phyloP scores from a whole-genome alignment of 2,797 vertebrate species.

The Ctenopoma multispine region DNA sequence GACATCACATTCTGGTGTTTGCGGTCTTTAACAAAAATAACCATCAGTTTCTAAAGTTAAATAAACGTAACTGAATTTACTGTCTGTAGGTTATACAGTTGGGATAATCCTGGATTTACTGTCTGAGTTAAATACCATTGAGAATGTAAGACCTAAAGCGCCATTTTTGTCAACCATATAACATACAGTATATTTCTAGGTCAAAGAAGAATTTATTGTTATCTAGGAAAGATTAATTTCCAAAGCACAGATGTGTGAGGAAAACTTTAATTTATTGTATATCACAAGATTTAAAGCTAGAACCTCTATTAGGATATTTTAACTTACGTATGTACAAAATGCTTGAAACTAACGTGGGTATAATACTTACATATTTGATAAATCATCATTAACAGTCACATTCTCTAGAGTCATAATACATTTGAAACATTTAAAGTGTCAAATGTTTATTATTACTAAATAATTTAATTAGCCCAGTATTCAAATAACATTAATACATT shows the following conservation, averaged over 20 bases:
- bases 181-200: conserved; percentile 44
- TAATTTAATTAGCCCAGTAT: conserved; percentile 1
- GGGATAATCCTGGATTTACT: conserved; percentile 71
- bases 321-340: conserved; percentile 41
- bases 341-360: conserved; percentile 10
- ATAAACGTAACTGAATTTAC: conserved; percentile 23
- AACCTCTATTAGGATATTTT: conserved; percentile 44
- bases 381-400: not conserved
- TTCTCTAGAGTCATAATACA: conserved; percentile 2
- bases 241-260: conserved; percentile 67
- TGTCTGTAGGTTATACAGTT: conserved; percentile 45
- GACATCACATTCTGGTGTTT: not conserved
- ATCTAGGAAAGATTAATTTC: conserved; percentile 36
- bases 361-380: conserved; percentile 1
- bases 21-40: conserved; percentile 2
- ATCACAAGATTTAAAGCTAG: conserved; percentile 47
- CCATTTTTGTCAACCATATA: conserved; percentile 38
- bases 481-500: not conserved
- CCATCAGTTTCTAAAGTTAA: not conserved
- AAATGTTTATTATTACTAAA: conserved; percentile 5
- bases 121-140: conserved; percentile 50
- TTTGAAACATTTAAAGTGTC: conserved; percentile 6
- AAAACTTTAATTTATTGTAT: conserved; percentile 73
- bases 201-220: conserved; percentile 49
- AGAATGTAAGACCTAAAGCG: conserved; percentile 41